Percentiles rank a stretch among this genome's conserved stretches.
phyloP scores from a whole-genome alignment of 2,797 vertebrate genomes.

The Siniperca undulata region DNA sequence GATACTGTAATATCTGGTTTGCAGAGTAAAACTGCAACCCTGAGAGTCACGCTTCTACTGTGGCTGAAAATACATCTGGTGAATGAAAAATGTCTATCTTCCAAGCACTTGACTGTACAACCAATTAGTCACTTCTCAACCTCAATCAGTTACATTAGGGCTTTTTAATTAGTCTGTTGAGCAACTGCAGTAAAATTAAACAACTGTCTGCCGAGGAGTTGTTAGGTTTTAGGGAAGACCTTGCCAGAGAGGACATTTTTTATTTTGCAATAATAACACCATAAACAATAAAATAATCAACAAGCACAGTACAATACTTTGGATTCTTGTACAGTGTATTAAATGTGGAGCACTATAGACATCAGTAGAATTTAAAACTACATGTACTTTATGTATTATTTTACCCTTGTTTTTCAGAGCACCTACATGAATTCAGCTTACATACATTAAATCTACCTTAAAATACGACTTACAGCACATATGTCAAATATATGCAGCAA shows the following conservation, averaged over 20 bases:
- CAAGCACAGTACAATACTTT: neutral
- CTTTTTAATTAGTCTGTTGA: constrained; percentile 60
- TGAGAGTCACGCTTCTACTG: neutral
- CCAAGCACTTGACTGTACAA: constrained; percentile 31
- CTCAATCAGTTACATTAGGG: constrained; percentile 46
- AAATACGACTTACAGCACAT: neutral
- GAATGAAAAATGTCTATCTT: constrained; percentile 42
- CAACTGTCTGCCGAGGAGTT: constrained; percentile 34
- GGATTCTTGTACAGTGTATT: neutral
- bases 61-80: constrained; percentile 33
- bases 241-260: constrained; percentile 7
- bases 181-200: constrained; percentile 45
- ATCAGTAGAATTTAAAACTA: neutral
- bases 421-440: constrained; percentile 5
- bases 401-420: neutral
- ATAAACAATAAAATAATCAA: constrained; percentile 20
- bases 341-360: neutral
- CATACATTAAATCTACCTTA: neutral
- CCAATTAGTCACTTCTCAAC: constrained; percentile 57
- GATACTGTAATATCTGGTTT: too few species aligned
- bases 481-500: constrained; percentile 28
- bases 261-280: constrained; percentile 11
- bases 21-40: neutral
- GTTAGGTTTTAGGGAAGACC: constrained; percentile 33
- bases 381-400: neutral